Base-by-base conservation (phyloP, 2,797 vertebrate species). In the Lerista edwardsae region DNA sequence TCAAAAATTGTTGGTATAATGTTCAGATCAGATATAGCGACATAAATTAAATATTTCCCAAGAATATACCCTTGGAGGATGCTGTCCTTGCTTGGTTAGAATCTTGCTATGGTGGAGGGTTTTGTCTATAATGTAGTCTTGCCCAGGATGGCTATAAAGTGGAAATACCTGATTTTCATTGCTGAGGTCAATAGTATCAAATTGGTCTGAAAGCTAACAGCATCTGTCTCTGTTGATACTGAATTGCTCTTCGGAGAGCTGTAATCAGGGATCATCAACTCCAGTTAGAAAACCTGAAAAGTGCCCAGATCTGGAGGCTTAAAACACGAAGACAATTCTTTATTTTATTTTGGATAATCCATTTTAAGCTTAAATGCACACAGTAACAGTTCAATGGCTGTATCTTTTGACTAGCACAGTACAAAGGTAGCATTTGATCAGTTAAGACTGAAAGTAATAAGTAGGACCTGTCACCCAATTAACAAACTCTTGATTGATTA, bases 231-330 rank as follows among this genome's bases (percentile, higher is more conserved):
- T 68, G 64, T 62, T 47, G 69, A 44, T 15, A 27, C 47, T 69
- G 64, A 71, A 71, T 81, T 75, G 34, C 74, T 59, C 82, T 68
- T 83, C 34, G 51, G 74, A 83, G 74, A 51, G 39, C 73, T 55
- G 31, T 51, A 81, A 76, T 77, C 84, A 81, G 62, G 61, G 61
- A 73, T 51, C 47, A 1, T 81, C 73, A 75, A 9, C 39, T 62
- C 57, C n/a, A 51, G 7, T 69, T 77, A 76, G 69, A 64, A 84
- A 77, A 34, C 51, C 14, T 39, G 19, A 55, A 59, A 44, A 84
- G 47, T 77, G 36, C 34, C 74, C 47, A 41, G 31, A 62, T 14
- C 25, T 62, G 36, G 21, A 77, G 29, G 17, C 41, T 62, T 36
- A 71, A 71, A 64, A 44, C 41, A 72, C 6, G 27, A 25, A 51